Percentiles rank a stretch among this genome's conserved stretches.
phyloP scores from a whole-genome alignment of 2,113 vertebrate species.

The Pampusana beccarii region DNA sequence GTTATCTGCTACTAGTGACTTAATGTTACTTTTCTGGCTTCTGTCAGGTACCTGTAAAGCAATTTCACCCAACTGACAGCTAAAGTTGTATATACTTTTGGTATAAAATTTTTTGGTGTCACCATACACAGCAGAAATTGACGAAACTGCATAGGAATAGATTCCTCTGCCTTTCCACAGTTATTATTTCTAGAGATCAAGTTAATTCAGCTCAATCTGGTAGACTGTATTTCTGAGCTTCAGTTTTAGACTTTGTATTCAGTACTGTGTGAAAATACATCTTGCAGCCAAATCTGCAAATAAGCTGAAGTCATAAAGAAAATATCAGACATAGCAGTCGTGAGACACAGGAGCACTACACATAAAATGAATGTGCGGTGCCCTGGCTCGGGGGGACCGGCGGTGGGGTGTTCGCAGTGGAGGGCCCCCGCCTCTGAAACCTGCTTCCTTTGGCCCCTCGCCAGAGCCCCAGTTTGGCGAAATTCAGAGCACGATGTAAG shows the following conservation, averaged over 20 bases:
- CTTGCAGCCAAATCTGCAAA: slow-evolving; percentile 59
- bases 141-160: neutral
- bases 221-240: neutral
- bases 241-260: neutral
- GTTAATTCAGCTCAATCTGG: neutral
- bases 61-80: neutral
- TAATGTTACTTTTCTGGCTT: neutral
- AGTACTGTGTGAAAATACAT: slow-evolving; percentile 53
- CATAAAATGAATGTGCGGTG: neutral
- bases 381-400: neutral
- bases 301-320: slow-evolving; percentile 70
- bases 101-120: neutral
- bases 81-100: neutral
- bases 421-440: neutral
- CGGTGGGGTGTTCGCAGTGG: slow-evolving; percentile 20
- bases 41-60: neutral
- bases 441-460: slow-evolving; percentile 47
- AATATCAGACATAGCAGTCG: slow-evolving; percentile 37
- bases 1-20: neutral
- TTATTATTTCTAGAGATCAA: neutral
- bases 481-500: neutral
- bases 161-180: neutral
- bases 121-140: neutral
- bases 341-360: slow-evolving; percentile 55
- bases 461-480: neutral